Base-by-base conservation (phyloP, 1,140 invertebrate species). In the Eriocheir sinensis region DNA sequence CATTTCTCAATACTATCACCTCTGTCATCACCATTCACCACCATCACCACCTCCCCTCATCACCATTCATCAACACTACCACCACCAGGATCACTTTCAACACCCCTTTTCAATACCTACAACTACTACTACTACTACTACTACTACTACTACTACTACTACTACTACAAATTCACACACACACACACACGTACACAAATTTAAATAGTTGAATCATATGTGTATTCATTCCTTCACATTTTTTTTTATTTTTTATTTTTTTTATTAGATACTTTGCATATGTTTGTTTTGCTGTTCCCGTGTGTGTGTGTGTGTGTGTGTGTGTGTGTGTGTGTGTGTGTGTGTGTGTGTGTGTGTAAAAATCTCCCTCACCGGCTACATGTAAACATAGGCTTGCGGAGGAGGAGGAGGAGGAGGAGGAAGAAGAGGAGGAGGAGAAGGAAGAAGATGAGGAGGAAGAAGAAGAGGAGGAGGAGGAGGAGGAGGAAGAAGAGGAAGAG, bases 91-190 rank as follows among this genome's bases (percentile, higher is more conserved):
- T n/a, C n/a, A n/a, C n/a, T n/a, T n/a, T n/a, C n/a, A n/a, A n/a
- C n/a, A n/a, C n/a, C n/a, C n/a, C n/a, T n/a, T n/a, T n/a, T n/a
- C n/a, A n/a, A n/a, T n/a, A n/a, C n/a, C 85, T 40, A 36, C 34
- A 32, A 36, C 17, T 38, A 85, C 85, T 41, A 88, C 85, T 30
- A 3, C 40, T 44, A 38, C 85, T 44, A 40, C 85, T 30, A 40
- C 38, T 44, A 88, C 85, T 44, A 88, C 38, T 72, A 72, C 60
- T 72, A 72, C 60, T 72, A 72, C 60, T 72, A 72, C 60, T 72
- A 72, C 60, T 72, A 72, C 60, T 72, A 72, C 60, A 48, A 9
- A 72, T 21, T 21, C 53, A 72, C 53, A 72, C 53, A 72, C 53
- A 72, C 53, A 72, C 53, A 72, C 53, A 72, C 53, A 72, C 60